Base-by-base conservation (phyloP, 2,797 vertebrate genomes). In the Acanthurus leucopareius region DNA sequence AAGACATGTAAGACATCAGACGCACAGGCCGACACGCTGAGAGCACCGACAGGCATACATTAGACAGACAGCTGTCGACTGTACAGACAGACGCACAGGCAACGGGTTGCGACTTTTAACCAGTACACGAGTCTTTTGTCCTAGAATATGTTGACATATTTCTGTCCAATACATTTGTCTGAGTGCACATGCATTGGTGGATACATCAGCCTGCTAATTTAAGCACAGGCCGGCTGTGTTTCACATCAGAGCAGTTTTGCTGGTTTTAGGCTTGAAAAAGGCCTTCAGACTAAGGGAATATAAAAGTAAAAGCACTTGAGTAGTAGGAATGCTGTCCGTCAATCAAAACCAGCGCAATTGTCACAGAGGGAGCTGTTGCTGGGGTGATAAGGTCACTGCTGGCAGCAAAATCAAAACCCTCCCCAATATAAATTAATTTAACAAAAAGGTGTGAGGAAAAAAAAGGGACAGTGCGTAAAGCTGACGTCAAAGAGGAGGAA, bases 361-460 rank as follows among this genome's bases (percentile, higher is more conserved):
- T 90, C 86, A 86, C 74, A 88, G 70, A 80, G 87, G 79, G 75
- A 70, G 81, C 81, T 79, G 84, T 84, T 68, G 66, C 68, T 7
- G 44, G 75, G 87, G 85, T 86, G 84, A 93, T 90, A 90, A 92
- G 89, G 91, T 93, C 91, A 92, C 66, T 1, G 11, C 4, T 7
- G 80, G 75, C 69, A 73, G 84, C 28, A 67, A 75, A 91, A 84
- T 91, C 79, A 77, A 86, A 92, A 85, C 69, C 60, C 47, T 54
- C 58, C 35, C 66, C 82, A 83, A 83, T 61, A 82, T 10, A 1
- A 49, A 81, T 48, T 19, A 60, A 75, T 70, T 67, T 69, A 83
- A 81, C 54, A 19, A 68, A 19, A 53, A 0, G 15, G 40, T 40
- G 7, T 5, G 57, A 51, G 22, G 16, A 19, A 8, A 58, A 61